These are phyloP conservation scores for Campoplex capitator DNA, from an alignment of 2,888 invertebrate species.

Conservation along the genomic window DNA sequence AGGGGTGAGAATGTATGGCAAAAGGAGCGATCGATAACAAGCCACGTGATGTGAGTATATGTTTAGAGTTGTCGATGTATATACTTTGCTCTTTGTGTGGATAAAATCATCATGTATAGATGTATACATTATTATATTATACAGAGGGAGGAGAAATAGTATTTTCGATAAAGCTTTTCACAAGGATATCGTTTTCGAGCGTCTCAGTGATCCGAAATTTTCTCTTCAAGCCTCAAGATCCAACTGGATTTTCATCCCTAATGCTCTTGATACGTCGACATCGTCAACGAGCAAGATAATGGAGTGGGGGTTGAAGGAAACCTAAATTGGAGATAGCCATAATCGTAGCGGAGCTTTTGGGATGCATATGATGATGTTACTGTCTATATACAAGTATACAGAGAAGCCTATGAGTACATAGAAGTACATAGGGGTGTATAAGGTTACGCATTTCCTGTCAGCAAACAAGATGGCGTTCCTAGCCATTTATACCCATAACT, in stretches of 20 bases:
- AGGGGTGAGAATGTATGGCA: conserved; percentile 13
- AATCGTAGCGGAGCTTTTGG: conserved; percentile 62
- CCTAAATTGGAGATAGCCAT: conserved; percentile 68
- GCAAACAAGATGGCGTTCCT: conserved; percentile 7
- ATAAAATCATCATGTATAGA: background rate
- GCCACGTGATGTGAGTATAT: conserved; percentile 3
- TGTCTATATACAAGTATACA: background rate
- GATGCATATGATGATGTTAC: background rate
- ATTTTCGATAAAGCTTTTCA: conserved; percentile 34
- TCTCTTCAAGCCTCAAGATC: conserved; percentile 6
- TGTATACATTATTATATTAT: background rate
- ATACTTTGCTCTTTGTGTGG: conserved; percentile 1
- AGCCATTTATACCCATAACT: conserved; percentile 2
- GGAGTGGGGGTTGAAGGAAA: conserved; percentile 39
- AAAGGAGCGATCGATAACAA: conserved; percentile 38
- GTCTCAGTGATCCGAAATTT: conserved; percentile 28
- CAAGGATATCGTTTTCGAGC: conserved; percentile 22
- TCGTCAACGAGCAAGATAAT: conserved; percentile 56
- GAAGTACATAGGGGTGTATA: background rate
- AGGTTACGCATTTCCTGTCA: conserved; percentile 1
- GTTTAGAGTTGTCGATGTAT: background rate
- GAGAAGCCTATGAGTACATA: background rate
- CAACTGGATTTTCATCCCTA: conserved; percentile 9
- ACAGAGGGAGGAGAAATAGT: background rate
- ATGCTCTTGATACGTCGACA: conserved; percentile 47